phyloP scores from a whole-genome alignment of 2,113 vertebrate genomes.

The Lepisosteus osseus region DNA sequence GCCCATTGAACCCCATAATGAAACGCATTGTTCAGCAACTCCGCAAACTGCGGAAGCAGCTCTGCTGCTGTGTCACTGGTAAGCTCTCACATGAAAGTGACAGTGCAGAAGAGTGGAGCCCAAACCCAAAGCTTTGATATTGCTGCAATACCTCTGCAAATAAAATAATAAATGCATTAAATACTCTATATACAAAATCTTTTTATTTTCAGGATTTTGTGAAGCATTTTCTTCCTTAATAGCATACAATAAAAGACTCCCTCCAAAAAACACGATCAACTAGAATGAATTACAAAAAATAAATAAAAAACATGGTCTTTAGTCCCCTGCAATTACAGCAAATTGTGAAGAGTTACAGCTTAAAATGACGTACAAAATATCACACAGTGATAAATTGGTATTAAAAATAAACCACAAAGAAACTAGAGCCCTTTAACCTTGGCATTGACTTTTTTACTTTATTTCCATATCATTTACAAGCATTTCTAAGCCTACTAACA shows the following conservation, averaged over 20 bases:
- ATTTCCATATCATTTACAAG: conserved; percentile 66
- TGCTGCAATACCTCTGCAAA: neutral
- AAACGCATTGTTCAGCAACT: no score
- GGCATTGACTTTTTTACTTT: conserved; percentile 54
- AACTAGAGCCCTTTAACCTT: conserved; percentile 65
- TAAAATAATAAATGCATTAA: neutral
- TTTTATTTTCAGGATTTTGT: conserved; percentile 48
- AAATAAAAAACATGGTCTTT: conserved; percentile 65
- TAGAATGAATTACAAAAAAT: conserved; percentile 68
- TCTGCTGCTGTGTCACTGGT: no score
- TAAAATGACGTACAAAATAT: conserved; percentile 81
- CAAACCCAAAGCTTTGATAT: no score
- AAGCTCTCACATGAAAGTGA: no score
- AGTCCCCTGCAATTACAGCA: conserved; percentile 65
- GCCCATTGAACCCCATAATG: no score
- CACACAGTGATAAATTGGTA: conserved; percentile 87
- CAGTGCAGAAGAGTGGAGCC: no score
- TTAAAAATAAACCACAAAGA: conserved; percentile 66
- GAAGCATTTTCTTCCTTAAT: conserved; percentile 45
- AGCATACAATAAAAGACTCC: conserved; percentile 68
- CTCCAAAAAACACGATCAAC: conserved; percentile 36
- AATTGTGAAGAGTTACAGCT: conserved; percentile 59
- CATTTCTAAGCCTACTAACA: conserved; percentile 63
- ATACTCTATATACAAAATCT: conserved; percentile 67
- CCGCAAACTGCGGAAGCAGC: no score